Base-by-base conservation (phyloP, 1,140 invertebrate genomes). In the Brachionus plicatilis region DNA sequence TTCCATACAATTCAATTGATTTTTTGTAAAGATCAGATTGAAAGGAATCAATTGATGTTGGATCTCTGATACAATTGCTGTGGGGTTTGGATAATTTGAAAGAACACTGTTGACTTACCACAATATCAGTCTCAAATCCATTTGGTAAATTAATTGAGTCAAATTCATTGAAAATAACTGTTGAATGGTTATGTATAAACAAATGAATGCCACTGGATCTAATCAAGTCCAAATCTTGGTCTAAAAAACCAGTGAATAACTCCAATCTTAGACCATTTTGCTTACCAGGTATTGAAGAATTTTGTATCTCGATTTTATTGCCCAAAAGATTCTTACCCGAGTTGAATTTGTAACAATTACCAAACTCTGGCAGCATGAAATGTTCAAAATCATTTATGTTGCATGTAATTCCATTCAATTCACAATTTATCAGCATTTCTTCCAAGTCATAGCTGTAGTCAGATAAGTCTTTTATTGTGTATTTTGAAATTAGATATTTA, bases 41-140 rank as follows among this genome's bases (percentile, higher is more conserved):
- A 33, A 76, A 76, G 11, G 43, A 50, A 7, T 76, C 20, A 29
- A 20, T 14, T 50, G 17, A 20, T 27, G 27, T 50, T 50, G 27
- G 20, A 33, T 76, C 45, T 76, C 29, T 29, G 47, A 76, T 17
- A 47, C 72, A 76, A 20, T 76, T 20, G 27, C 72, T 76, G 27
- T 76, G 17, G 4, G 72, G 72, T 3, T 76, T 76, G 8, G 41
- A 14, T 24, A 76, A 17, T 76, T 76, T 76, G 17, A 1, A 17
- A 6, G 47, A 14, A 53, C 17, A 14, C 47, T 27, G 2, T 50
- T 76, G 43, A 24, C 27, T 50, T 27, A 76, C 45, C 24, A 50
- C 33, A 50, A 76, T 76, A 76, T 76, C 72, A 50, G 72, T 76
- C 27, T 76, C 43, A 14, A 37, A 37, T 50, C 72, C 72, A 29